Evolutionary conservation across 2,888 invertebrate species (phyloP).

Genomic region (Erebia epiphron): DNA sequence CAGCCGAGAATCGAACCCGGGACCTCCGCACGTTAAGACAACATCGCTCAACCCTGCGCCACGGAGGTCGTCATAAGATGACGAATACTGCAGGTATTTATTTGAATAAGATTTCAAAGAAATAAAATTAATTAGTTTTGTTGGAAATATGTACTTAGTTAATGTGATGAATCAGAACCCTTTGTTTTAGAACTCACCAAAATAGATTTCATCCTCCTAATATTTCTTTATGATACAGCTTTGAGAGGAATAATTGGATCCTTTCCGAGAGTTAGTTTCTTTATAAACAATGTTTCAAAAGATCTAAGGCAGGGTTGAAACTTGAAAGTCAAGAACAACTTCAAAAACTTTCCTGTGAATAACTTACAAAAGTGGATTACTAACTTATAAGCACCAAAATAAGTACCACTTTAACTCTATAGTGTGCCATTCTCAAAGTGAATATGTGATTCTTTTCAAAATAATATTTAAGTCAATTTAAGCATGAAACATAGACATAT

Average conservation of each 20-base stretch:
- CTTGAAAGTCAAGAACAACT: constrained; percentile 3
- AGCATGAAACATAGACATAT: too few relatives aligned
- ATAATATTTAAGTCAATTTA: too few relatives aligned
- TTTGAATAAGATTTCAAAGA: background rate
- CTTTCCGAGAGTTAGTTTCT: constrained; percentile 9
- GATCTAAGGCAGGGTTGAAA: constrained; percentile 1
- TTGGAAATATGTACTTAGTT: too few relatives aligned
- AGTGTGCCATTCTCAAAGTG: background rate
- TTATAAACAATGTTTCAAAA: constrained; percentile 14
- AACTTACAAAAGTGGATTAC: constrained; percentile 6
- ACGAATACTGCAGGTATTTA: too few relatives aligned
- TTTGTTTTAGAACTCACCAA: background rate
- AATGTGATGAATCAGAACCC: background rate
- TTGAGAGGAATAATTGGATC: constrained; percentile 13
- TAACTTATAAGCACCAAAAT: background rate
- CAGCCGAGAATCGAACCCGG: too few relatives aligned
- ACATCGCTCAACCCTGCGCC: too few relatives aligned
- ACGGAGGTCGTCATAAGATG: too few relatives aligned
- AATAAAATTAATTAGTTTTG: background rate
- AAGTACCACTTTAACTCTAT: background rate
- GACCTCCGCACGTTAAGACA: too few relatives aligned
- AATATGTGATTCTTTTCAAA: background rate
- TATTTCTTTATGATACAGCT: constrained; percentile 1
- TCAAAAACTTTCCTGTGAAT: constrained; percentile 8
- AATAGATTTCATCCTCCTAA: background rate